Base-by-base conservation (phyloP, 2,113 vertebrate genomes). In the Pelmatolapia mariae region DNA sequence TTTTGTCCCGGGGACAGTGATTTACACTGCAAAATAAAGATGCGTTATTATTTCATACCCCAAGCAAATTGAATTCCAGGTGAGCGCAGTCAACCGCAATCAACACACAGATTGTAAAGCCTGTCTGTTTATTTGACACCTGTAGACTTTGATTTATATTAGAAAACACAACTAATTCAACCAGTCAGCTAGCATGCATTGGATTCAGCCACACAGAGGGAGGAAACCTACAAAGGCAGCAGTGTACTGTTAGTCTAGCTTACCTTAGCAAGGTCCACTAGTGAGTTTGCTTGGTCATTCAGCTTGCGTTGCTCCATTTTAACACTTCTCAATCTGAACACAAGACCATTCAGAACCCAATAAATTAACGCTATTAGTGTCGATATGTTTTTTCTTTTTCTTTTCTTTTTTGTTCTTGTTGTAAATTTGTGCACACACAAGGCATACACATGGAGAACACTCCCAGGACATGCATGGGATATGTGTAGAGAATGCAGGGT, bases 291-390 rank as follows among this genome's bases (percentile, higher is more conserved):
- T 97, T 99, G 98, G 96, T 99, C 98, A 90, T 99, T 99, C 96
- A 99, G 96, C 96, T 99, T 99, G 93, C 98, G 98, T 96, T 99
- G 98, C 94, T 99, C 99, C 99, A 99, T 99, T 98, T 99, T 99
- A 96, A 99, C 98, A 97, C 99, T 99, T 98, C 99, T 97, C 96
- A 99, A 98, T 97, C 99, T 99, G 97, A 96, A 98, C 96, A 97
- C 91, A 96, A 96, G 97, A 97, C 95, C 96, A 96, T 94, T 93
- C 89, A 96, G 95, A 96, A 96, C 94, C 96, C 94, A 94, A 91
- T 96, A 88, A 95, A 97, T 94, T 94, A 97, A 94, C 85, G 85
- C 93, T 83, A 90, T 94, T 38, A 92, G 59, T 78, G 73, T 78
- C 7, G 26, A 78, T 50, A n/a, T 50, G 26, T 78, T 33, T 78